A percentile compares a stretch with the other conserved stretches of the same genome.
Evolutionary conservation across 2,113 vertebrate species (phyloP).

Genomic region (Lophius piscatorius): DNA sequence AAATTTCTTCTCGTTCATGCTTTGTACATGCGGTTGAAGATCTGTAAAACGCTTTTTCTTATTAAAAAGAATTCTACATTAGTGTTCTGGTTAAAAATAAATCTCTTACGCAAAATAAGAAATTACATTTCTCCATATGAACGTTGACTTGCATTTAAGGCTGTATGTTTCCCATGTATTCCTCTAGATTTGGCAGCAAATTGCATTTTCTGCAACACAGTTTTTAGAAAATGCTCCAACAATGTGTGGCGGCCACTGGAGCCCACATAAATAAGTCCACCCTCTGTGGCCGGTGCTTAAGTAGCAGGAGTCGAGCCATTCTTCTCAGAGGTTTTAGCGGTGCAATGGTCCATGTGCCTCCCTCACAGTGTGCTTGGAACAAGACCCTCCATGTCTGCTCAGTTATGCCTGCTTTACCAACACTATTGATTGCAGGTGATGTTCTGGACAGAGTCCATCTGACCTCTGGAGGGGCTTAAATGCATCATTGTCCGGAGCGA

Average conservation of each 20-base stretch:
- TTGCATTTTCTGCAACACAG: not conserved
- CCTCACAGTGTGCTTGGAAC: constrained; percentile 76
- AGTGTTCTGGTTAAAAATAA: too few species aligned
- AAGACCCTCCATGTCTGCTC: constrained; percentile 69
- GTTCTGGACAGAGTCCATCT: constrained; percentile 80
- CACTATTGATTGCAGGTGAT: constrained; percentile 84
- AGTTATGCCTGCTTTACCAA: constrained; percentile 80
- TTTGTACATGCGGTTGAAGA: too few species aligned
- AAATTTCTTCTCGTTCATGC: too few species aligned
- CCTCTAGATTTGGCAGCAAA: not conserved
- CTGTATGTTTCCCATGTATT: too few species aligned
- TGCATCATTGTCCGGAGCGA: constrained; percentile 79
- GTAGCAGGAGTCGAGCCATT: constrained; percentile 64
- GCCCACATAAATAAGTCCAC: constrained; percentile 49
- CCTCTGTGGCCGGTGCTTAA: constrained; percentile 47
- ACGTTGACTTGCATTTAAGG: too few species aligned
- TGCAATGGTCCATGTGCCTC: constrained; percentile 75
- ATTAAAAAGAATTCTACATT: too few species aligned
- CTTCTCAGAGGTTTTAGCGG: constrained; percentile 73
- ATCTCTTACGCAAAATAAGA: too few species aligned
- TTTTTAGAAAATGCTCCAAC: not conserved
- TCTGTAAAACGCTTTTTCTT: too few species aligned
- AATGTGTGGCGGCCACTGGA: constrained; percentile 15
- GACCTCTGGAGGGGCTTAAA: constrained; percentile 82
- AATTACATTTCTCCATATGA: too few species aligned